phyloP scores from a whole-genome alignment of 1,140 invertebrate species.

The Plectrocnemia conspersa region DNA sequence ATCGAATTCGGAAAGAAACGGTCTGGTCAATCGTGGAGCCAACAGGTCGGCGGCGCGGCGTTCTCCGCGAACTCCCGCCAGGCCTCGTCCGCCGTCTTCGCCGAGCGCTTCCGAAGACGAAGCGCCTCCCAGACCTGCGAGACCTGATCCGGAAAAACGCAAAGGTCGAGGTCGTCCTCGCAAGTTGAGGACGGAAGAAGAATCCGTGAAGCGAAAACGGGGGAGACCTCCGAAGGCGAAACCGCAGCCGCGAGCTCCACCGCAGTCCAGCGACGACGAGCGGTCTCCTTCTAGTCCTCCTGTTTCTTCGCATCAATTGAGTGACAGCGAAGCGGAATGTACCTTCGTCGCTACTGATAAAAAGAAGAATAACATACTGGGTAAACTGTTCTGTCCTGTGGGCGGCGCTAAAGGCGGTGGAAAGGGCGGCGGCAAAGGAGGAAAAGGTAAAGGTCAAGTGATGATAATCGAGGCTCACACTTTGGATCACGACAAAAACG shows the following conservation, averaged over 20 bases:
- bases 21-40: neutral
- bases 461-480: constrained; percentile 49
- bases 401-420: constrained; percentile 55
- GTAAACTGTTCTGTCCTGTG: constrained; percentile 53
- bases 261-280: constrained; percentile 47
- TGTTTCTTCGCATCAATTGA: constrained; percentile 9
- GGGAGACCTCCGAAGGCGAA: constrained; percentile 44
- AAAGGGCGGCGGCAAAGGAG: constrained; percentile 58
- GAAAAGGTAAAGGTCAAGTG: constrained; percentile 58
- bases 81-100: constrained; percentile 24
- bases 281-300: constrained; percentile 36
- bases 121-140: constrained; percentile 18
- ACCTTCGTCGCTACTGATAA: constrained; percentile 43
- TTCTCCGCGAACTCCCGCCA: constrained; percentile 21
- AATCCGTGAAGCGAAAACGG: constrained; percentile 33
- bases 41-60: constrained; percentile 5
- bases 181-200: constrained; percentile 25
- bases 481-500: constrained; percentile 31
- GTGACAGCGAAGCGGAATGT: constrained; percentile 29
- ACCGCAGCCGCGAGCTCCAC: constrained; percentile 39
- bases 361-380: constrained; percentile 58
- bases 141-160: constrained; percentile 17
- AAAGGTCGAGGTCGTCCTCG: constrained; percentile 27
- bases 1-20: constrained; percentile 13
- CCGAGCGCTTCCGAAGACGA: constrained; percentile 31